phyloP scores from a whole-genome alignment of 2,797 vertebrate genomes.

The Pteropus rufus region DNA sequence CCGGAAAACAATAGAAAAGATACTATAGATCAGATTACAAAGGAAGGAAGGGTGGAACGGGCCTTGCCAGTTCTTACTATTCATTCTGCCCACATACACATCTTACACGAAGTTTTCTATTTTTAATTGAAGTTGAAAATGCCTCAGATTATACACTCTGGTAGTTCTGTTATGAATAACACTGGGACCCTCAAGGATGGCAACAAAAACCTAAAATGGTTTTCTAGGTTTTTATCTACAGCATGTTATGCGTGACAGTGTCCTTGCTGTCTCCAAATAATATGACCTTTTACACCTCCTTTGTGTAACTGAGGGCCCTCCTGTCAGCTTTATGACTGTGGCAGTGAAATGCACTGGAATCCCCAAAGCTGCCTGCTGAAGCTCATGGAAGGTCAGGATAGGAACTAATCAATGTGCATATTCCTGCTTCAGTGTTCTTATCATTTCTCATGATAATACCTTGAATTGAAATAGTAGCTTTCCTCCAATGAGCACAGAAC shows the following conservation, averaged over 20 bases:
- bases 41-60: conserved; percentile 60
- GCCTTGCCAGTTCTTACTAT: background rate
- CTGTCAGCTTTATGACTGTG: background rate
- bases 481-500: background rate
- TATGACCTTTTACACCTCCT: background rate
- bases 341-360: background rate
- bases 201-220: background rate
- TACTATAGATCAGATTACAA: conserved; percentile 54
- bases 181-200: background rate
- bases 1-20: conserved; percentile 55
- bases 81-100: conserved; percentile 25
- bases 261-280: background rate
- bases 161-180: background rate
- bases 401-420: background rate
- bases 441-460: background rate
- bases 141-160: background rate
- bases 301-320: background rate
- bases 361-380: background rate
- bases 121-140: conserved; percentile 48
- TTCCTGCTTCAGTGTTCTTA: background rate
- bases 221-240: background rate
- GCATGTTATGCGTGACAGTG: background rate
- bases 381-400: background rate
- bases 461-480: background rate
- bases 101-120: conserved; percentile 35